phyloP scores from a whole-genome alignment of 2,113 vertebrate species.

The Sceloporus tristichus region DNA sequence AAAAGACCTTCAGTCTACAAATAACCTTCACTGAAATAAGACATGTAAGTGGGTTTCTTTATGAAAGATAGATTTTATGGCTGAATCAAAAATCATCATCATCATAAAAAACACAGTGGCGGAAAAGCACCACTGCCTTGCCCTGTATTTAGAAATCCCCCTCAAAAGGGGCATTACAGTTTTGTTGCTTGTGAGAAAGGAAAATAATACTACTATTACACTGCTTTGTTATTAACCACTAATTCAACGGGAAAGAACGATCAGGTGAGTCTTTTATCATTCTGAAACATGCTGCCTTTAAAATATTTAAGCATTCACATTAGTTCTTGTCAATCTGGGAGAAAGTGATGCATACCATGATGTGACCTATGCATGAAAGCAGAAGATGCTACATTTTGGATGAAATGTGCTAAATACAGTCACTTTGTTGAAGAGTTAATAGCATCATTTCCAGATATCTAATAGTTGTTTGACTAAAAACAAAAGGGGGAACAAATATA shows the following conservation, averaged over 20 bases:
- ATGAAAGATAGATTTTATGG: slow-evolving; percentile 99
- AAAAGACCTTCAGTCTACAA: slow-evolving; percentile 99
- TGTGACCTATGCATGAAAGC: slow-evolving; percentile 77
- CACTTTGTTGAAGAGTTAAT: slow-evolving; percentile 56
- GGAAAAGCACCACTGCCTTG: slow-evolving; percentile 89
- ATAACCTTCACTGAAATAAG: slow-evolving; percentile 99
- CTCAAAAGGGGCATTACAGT: slow-evolving; percentile 64
- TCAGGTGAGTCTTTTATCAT: slow-evolving; percentile 80
- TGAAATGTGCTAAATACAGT: slow-evolving; percentile 70
- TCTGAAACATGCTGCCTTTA: slow-evolving; percentile 82
- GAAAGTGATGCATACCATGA: slow-evolving; percentile 77
- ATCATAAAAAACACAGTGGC: slow-evolving; percentile 74
- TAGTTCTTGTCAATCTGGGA: slow-evolving; percentile 85
- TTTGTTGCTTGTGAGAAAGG: slow-evolving; percentile 57
- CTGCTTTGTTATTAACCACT: slow-evolving; percentile 77
- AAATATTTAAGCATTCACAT: slow-evolving; percentile 88
- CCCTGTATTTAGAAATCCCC: slow-evolving; percentile 72
- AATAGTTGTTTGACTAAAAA: slow-evolving; percentile 45
- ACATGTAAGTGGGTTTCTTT: slow-evolving; percentile 95
- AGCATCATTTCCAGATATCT: slow-evolving; percentile 50
- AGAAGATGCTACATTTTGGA: slow-evolving; percentile 73
- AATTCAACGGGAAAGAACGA: slow-evolving; percentile 79
- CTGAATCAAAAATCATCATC: slow-evolving; percentile 86
- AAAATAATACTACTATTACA: slow-evolving; percentile 64
- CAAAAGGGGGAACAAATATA: slow-evolving; percentile 24